Evolutionary conservation across 2,888 invertebrate genomes (phyloP).

Genomic region (Drosophila testacea): DNA sequence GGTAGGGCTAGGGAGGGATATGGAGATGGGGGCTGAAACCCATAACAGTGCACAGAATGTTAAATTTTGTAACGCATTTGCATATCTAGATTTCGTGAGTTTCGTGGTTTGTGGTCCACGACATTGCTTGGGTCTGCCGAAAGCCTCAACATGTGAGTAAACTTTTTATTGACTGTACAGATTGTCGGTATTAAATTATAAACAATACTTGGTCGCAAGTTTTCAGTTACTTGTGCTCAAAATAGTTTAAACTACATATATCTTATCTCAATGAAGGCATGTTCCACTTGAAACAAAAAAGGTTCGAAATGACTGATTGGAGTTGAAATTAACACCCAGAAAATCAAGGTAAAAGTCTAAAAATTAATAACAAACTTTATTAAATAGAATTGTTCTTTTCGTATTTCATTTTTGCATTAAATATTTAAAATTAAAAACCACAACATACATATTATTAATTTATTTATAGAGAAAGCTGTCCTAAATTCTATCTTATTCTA

Average conservation of each 20-base stretch:
- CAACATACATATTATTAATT: no score
- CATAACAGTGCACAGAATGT: background rate
- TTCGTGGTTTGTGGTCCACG: constrained; percentile 8
- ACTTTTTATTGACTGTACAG: constrained; percentile 30
- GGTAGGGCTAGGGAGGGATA: background rate
- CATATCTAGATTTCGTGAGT: constrained; percentile 47
- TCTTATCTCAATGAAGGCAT: background rate
- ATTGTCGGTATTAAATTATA: constrained; percentile 22
- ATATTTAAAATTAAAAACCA: no score
- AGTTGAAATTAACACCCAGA: no score
- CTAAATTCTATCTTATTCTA: no score
- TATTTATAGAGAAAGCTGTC: no score
- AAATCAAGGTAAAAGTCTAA: no score
- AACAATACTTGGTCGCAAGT: constrained; percentile 2
- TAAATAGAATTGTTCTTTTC: no score
- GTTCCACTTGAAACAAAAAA: no score
- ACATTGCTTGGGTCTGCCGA: background rate
- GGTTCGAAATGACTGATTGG: no score
- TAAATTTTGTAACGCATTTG: constrained; percentile 47
- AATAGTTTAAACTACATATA: constrained; percentile 3
- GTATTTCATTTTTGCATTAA: no score
- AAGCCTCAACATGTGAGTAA: constrained; percentile 8
- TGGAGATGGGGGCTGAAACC: background rate
- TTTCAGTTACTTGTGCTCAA: constrained; percentile 1
- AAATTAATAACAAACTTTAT: no score